These are phyloP conservation scores for Trichomalopsis sarcophagae DNA, from an alignment of 1,140 invertebrate species.

Conservation along the genomic window DNA sequence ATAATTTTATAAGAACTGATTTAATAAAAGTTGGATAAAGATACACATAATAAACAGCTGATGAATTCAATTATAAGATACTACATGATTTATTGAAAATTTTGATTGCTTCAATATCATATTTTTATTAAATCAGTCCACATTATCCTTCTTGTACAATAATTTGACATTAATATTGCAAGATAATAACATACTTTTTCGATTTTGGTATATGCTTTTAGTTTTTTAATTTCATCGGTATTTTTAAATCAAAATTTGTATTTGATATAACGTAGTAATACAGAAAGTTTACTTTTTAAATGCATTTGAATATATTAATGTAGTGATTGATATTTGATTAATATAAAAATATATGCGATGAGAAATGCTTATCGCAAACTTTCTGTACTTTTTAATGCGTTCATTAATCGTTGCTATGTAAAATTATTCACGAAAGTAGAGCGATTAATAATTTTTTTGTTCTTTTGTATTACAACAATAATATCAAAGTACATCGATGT, in stretches of 20 bases:
- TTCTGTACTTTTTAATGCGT: neutral
- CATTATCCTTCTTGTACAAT: too few species aligned
- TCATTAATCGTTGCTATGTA: too few species aligned
- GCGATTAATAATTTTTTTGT: too few species aligned
- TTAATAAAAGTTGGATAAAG: too few species aligned
- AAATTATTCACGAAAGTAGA: too few species aligned
- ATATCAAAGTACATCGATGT: neutral
- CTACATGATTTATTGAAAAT: neutral
- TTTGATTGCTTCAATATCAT: neutral
- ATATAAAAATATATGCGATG: slow-evolving; percentile 6
- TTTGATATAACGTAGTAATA: too few species aligned
- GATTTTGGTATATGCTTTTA: neutral
- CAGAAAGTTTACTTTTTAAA: neutral
- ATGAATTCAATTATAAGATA: neutral
- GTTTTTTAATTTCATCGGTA: neutral
- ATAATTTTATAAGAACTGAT: too few species aligned
- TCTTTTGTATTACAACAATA: neutral
- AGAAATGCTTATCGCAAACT: slow-evolving; percentile 13
- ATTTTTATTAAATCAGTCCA: neutral
- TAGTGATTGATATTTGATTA: neutral
- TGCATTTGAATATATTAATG: slow-evolving; percentile 1
- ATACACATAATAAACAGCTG: too few species aligned
- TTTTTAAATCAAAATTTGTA: neutral
- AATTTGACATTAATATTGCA: neutral
- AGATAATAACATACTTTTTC: neutral